A percentile compares a stretch with the other conserved stretches of the same genome.
Evolutionary conservation across 53 echinoderm and acorn worm genomes (phyloP).

Genomic region (Holothuria leucospilota): DNA sequence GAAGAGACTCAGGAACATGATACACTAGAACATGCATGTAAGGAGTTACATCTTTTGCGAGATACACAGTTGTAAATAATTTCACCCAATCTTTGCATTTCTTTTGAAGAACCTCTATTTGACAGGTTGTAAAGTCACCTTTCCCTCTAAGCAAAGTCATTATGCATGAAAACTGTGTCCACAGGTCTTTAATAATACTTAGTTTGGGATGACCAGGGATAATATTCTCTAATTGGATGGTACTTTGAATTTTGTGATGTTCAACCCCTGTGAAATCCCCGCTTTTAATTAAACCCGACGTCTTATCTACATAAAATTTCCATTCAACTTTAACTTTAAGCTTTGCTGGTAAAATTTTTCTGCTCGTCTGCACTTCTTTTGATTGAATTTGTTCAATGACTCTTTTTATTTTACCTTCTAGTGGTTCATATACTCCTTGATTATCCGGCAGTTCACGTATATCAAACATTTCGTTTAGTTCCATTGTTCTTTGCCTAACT

Average conservation of each 20-base stretch:
- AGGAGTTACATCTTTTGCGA: constrained; percentile 37
- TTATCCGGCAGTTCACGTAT: background rate
- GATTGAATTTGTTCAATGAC: background rate
- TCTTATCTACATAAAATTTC: background rate
- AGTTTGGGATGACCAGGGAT: constrained; percentile 10
- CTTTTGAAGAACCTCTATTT: background rate
- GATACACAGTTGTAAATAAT: constrained; percentile 2
- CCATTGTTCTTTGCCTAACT: too few species aligned
- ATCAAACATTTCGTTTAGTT: background rate
- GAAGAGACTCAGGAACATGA: constrained; percentile 27
- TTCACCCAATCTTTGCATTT: background rate
- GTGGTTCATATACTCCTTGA: constrained; percentile 14
- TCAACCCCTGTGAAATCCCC: constrained; percentile 14
- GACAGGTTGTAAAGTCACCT: background rate
- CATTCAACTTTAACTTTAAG: constrained; percentile 1
- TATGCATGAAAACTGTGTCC: background rate
- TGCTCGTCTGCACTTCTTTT: background rate
- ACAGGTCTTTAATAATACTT: background rate
- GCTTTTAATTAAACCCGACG: background rate
- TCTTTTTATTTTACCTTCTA: background rate
- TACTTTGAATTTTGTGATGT: constrained; percentile 22
- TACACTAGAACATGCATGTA: constrained; percentile 53
- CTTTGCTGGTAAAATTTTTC: background rate
- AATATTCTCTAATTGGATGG: background rate
- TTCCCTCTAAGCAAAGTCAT: background rate